Percentiles rank a stretch among this genome's conserved stretches.
Evolutionary conservation across 2,113 vertebrate species (phyloP).

Genomic region (Callipepla squamata): DNA sequence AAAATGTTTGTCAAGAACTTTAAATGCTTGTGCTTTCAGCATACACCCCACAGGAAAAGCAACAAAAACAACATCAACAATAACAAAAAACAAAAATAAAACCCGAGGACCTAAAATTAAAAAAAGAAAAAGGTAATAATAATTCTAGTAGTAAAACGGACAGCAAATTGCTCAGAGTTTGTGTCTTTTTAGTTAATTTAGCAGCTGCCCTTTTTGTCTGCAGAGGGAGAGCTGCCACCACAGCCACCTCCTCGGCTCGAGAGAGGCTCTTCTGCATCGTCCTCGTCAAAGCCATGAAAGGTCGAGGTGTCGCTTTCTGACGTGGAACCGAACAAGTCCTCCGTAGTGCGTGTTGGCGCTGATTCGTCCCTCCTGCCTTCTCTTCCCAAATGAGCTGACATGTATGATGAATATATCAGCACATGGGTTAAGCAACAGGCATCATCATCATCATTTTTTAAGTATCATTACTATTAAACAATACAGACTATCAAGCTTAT

Average conservation of each 20-base stretch:
- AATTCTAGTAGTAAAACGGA: slow-evolving; percentile 74
- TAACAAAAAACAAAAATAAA: not conserved
- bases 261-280: slow-evolving; percentile 92
- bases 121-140: slow-evolving; percentile 67
- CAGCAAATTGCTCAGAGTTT: slow-evolving; percentile 70
- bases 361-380: slow-evolving; percentile 90
- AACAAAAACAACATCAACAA: slow-evolving; percentile 32
- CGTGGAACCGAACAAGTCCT: slow-evolving; percentile 98
- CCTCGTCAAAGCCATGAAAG: slow-evolving; percentile 98
- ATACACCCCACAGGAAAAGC: slow-evolving; percentile 52
- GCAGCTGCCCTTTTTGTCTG: slow-evolving; percentile 88
- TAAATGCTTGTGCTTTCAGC: slow-evolving; percentile 80
- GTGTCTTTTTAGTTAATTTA: slow-evolving; percentile 75
- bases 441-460: slow-evolving; percentile 79
- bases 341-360: slow-evolving; percentile 85
- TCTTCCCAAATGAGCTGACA: slow-evolving; percentile 90
- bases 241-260: slow-evolving; percentile 84
- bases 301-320: slow-evolving; percentile 98
- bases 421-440: slow-evolving; percentile 91
- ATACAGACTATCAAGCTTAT: slow-evolving; percentile 58
- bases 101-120: slow-evolving; percentile 27
- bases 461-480: slow-evolving; percentile 72
- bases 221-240: slow-evolving; percentile 86
- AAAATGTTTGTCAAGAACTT: slow-evolving; percentile 60
- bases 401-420: slow-evolving; percentile 93